Evolutionary conservation across 1,140 invertebrate species (phyloP), one percentile per base, ranked within the genome.

Genomic region (Nixonia krombeini): DNA sequence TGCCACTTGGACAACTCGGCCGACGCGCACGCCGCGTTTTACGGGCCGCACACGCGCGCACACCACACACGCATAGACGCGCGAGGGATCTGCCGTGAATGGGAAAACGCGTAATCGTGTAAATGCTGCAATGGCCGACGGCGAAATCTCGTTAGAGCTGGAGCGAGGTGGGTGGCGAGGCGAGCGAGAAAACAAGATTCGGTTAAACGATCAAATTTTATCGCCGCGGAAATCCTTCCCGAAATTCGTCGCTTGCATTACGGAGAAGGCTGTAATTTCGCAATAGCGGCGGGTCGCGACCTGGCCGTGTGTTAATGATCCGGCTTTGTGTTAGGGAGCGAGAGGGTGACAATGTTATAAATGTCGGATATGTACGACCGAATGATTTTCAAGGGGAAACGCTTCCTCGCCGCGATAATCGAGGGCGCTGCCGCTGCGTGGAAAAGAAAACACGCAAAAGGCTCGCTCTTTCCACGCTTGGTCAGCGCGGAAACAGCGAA

Each of bases 191-290:
- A 80, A 81, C 77, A 81, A 80, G 76, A 81, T 79, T 81, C 75
- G 78, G 76, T 78, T 80, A 75, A 80, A 79, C 72, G 75, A 64
- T 70, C 56, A 72, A 80, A 81, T 81, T 81, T 80, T 78, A 80
- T 79, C 70, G 69, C 53, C 51, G 46, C 62, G 33, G 29, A 72
- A 72, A 63, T 58, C 58, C 71, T 53, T 55, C 46, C n/a, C 42
- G 35, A 55, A 58, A 50, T 41, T 52, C 21, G 31, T 44, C 46
- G n/a, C n/a, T 41, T 17, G 63, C 63, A 59, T 66, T 59, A 44
- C 55, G 21, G 9, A 38, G n/a, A n/a, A n/a, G 25, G 51, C 35
- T 31, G 40, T 56, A 61, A 57, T 67, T 67, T 61, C 40, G 44
- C 51, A 67, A 67, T 67, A 56, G 38, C 45, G 18, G n/a, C n/a